A percentile compares a stretch with the other conserved stretches of the same genome.
Conservation (phyloP, 2,888 invertebrate species). For the Unio delphinus region DNA sequence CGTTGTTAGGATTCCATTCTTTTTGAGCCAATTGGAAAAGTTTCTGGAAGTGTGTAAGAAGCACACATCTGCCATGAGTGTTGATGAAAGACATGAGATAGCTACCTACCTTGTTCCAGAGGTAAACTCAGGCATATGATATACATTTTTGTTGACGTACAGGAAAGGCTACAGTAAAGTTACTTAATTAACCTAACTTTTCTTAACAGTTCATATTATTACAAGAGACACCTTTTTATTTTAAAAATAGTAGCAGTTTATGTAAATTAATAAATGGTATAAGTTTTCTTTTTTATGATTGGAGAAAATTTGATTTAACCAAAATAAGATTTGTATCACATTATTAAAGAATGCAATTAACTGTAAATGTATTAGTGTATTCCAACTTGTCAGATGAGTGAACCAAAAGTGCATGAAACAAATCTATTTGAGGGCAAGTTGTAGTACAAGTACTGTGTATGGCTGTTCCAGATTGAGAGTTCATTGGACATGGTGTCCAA, state of each 20-base stretch:
- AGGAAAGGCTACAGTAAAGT: not conserved
- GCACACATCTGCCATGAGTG: slow-evolving; percentile 76
- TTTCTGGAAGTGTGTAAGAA: slow-evolving; percentile 77
- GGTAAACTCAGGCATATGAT: slow-evolving; percentile 68
- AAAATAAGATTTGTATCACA: too few relatives aligned
- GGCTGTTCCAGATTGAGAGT: slow-evolving; percentile 75
- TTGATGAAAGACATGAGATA: slow-evolving; percentile 77
- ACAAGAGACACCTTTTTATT: too few relatives aligned
- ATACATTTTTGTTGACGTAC: not conserved
- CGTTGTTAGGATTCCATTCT: slow-evolving; percentile 76
- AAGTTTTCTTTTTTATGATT: too few relatives aligned
- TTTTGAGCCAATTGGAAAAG: slow-evolving; percentile 78
- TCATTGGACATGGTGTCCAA: slow-evolving; percentile 77
- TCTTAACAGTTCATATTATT: too few relatives aligned
- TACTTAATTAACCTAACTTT: too few relatives aligned
- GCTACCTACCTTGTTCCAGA: slow-evolving; percentile 80
- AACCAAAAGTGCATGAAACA: not conserved
- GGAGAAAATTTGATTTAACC: too few relatives aligned
- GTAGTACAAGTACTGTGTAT: not conserved
- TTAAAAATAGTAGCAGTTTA: too few relatives aligned
- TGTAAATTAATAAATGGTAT: too few relatives aligned
- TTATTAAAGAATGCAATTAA: too few relatives aligned
- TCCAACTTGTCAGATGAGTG: not conserved
- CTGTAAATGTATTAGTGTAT: not conserved
- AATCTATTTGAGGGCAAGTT: not conserved